Base-by-base conservation (phyloP, 2,888 invertebrate species). In the Sturmia bella region DNA sequence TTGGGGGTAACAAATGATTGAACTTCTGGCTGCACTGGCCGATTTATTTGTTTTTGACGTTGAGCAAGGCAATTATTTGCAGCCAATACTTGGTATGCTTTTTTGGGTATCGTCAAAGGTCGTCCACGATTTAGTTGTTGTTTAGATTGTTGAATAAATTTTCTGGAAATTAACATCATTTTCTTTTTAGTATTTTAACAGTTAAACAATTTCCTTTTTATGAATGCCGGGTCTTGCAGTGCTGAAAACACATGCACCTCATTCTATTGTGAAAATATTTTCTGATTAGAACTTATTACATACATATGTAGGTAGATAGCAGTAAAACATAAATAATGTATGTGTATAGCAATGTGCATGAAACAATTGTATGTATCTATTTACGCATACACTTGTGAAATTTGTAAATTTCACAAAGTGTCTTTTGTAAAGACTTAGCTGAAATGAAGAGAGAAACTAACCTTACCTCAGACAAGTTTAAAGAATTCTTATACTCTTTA, bases 121-220 rank as follows among this genome's bases (percentile, higher is more conserved):
- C 21, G 68, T n/a, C 82, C 72, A 32, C 84, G 80, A 17, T 84
- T 86, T 50, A 79, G 63, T n/a, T 85, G 64, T 54, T 84, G 80
- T 24, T 81, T 85, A 41, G 85, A 74, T 63, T 84, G 86, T 64
- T 86, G 86, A 79, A 85, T 85, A 82, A 86, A 45, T 54, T 84
- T 86, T 85, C 87, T 88, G 77, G 83, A 88, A 88, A 89, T 87
- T 84, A 86, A 77, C 84, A 88, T 84, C 89, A 88, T 89, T 83
- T 72, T 85, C 4, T 7, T 70, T 48, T 68, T 57, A 72, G 64
- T 21, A 52, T 64, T 56, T 66, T 21, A 19, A 39, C 12, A 43
- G 19, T 61, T 7, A 56, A 32, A 48, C 6, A 64, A 69, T 9
- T 32, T 68, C 21, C 66, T 64, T 70, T 27, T 52, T 56, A 39